These are phyloP conservation scores for Thunnus maccoyii DNA, from an alignment of 2,113 vertebrate genomes.

Conservation along the genomic window DNA sequence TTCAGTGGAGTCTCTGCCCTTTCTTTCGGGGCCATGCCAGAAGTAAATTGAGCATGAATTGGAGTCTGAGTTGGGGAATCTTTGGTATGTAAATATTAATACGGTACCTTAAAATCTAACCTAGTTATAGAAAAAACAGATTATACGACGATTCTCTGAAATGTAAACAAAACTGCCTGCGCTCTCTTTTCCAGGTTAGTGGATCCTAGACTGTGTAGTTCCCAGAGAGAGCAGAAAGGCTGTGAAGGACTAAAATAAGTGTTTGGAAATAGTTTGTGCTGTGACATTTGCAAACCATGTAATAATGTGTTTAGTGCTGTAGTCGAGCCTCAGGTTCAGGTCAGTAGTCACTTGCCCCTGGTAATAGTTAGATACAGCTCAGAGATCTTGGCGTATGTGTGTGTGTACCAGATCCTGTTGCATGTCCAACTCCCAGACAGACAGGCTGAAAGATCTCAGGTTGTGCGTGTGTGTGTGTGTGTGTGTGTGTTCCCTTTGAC, in stretches of 20 bases:
- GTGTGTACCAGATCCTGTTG: not conserved
- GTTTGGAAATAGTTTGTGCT: constrained; percentile 26
- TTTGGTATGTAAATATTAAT: constrained; percentile 77
- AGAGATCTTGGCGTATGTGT: not conserved
- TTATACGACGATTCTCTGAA: constrained; percentile 45
- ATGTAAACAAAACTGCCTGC: constrained; percentile 33
- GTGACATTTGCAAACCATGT: constrained; percentile 35
- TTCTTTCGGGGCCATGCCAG: constrained; percentile 2
- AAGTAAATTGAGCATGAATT: constrained; percentile 56
- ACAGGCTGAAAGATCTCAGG: constrained; percentile 4
- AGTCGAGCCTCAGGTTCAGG: constrained; percentile 37
- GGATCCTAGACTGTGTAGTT: not conserved
- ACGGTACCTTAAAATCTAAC: constrained; percentile 39
- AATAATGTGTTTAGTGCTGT: constrained; percentile 27
- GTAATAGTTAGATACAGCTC: constrained; percentile 5
- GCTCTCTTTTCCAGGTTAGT: constrained; percentile 14
- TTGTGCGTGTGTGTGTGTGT: constrained; percentile 24
- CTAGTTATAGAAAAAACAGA: constrained; percentile 22
- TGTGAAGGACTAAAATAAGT: constrained; percentile 12
- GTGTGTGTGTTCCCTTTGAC: constrained; percentile 10
- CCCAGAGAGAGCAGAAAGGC: not conserved
- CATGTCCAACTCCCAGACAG: constrained; percentile 24
- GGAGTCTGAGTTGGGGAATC: constrained; percentile 30
- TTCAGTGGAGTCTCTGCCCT: constrained; percentile 10
- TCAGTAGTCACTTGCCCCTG: not conserved